Evolutionary conservation across 1,140 invertebrate genomes (phyloP), one percentile per base, ranked within the genome.

Genomic region (Neodiprion fabricii): DNA sequence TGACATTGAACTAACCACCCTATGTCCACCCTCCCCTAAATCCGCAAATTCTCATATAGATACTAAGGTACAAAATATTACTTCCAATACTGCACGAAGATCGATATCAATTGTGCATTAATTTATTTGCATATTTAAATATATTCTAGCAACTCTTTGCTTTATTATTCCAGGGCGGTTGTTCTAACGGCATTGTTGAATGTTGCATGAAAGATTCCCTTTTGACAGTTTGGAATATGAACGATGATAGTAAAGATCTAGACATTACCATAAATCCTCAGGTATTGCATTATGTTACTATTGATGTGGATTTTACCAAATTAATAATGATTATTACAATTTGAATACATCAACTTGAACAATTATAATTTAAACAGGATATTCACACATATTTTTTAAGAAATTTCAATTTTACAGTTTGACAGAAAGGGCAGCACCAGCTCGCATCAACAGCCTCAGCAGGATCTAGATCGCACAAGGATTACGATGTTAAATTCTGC

Each of bases 191-290:
- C 40, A 78, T 86, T 69, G 78, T 86, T 8, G 89, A 89, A 78
- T 79, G 80, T 74, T 87, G 86, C 69, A 80, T 83, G 9, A 88
- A 89, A 75, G 82, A 89, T 66, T 86, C 88, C 47, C 79, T 90
- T 47, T 77, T 90, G 67, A 79, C 81, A 21, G 76, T 87, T 70
- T 88, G 89, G 88, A 79, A 85, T 72, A 78, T 84, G 28, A 89
- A 90, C 77, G 89, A 88, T 48, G 84, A 87, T 72, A 79, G 83
- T 48, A 87, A 87, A 68, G 84, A 87, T 80, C 82, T 90, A 70
- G 84, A 87, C 73, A 90, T 90, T 66, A 90, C 87, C 65, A 89
- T 91, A 83, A 91, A 90, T 85, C 89, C 90, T 69, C 88, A 90
- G 86, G 90, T 91, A 85, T 17, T 12, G 9, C 53, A 17, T 61